These are phyloP conservation scores for Papilio machaon DNA, from an alignment of 1,140 invertebrate genomes.

Conservation along the genomic window DNA sequence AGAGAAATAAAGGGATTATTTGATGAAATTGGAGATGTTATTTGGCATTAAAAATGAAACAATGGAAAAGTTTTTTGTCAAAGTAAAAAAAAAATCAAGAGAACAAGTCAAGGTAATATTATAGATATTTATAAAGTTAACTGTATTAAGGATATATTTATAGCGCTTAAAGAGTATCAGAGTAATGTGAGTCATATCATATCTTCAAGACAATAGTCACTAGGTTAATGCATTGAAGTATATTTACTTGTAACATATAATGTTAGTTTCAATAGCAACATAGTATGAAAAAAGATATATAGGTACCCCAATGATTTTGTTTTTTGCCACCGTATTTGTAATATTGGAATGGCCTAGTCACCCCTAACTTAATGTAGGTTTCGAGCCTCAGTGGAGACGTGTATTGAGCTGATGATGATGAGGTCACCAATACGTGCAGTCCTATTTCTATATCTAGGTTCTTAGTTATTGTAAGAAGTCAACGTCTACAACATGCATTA, in stretches of 20 bases:
- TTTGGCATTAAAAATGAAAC: no score
- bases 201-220: neutral
- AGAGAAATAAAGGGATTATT: neutral
- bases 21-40: no score
- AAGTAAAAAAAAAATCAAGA: neutral
- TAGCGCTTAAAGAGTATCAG: neutral
- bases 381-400: no score
- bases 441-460: no score
- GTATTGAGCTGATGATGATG: no score
- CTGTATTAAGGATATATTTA: neutral
- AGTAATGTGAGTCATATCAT: neutral
- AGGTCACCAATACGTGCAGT: no score
- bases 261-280: neutral
- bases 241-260: neutral
- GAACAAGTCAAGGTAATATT: neutral
- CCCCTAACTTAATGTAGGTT: no score
- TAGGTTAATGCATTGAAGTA: neutral
- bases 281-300: neutral
- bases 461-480: neutral
- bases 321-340: no score
- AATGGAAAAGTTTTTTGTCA: neutral
- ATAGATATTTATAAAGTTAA: neutral
- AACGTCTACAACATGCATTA: neutral
- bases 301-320: no score
- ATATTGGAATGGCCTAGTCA: no score